phyloP scores from a whole-genome alignment of 1,140 invertebrate genomes.

The Calephelis nemesis region DNA sequence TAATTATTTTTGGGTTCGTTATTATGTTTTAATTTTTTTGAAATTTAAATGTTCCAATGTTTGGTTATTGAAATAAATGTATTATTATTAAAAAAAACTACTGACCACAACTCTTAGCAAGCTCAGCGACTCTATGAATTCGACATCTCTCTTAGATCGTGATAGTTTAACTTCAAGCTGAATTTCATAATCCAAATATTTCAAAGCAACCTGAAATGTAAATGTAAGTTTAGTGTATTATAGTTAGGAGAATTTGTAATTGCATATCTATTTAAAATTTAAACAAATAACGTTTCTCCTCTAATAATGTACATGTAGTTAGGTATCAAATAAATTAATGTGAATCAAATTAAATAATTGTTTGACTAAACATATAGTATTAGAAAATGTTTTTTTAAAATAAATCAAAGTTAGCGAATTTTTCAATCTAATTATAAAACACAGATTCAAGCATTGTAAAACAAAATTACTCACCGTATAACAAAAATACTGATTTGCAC shows the following conservation, averaged over 20 bases:
- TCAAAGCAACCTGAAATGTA: conserved; percentile 60
- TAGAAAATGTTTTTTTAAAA: conserved; percentile 17
- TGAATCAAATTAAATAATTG: conserved; percentile 1
- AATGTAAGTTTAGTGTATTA: too few relatives aligned
- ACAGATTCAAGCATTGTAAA: conserved; percentile 16
- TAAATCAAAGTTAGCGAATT: conserved; percentile 8
- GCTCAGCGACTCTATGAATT: conserved; percentile 48
- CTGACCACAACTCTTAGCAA: conserved; percentile 54
- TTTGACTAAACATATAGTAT: conserved; percentile 9
- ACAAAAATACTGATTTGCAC: conserved; percentile 20
- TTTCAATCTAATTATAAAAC: conserved; percentile 1
- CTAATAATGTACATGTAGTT: too few relatives aligned
- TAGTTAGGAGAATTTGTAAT: too few relatives aligned
- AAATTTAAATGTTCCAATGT: too few relatives aligned
- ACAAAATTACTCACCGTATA: conserved; percentile 20
- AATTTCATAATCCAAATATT: conserved; percentile 67
- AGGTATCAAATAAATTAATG: conserved; percentile 16
- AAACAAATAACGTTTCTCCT: too few relatives aligned
- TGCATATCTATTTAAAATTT: too few relatives aligned
- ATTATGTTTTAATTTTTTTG: too few relatives aligned
- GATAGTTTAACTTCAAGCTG: conserved; percentile 73
- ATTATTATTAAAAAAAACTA: conserved; percentile 6
- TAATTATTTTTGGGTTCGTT: too few relatives aligned
- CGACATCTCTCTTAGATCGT: conserved; percentile 53
- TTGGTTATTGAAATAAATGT: neutral